Evolutionary conservation across 30 jellyfish, hydroid and myxozoan species (phyloP).

Genomic region (Rhopilema esculentum): DNA sequence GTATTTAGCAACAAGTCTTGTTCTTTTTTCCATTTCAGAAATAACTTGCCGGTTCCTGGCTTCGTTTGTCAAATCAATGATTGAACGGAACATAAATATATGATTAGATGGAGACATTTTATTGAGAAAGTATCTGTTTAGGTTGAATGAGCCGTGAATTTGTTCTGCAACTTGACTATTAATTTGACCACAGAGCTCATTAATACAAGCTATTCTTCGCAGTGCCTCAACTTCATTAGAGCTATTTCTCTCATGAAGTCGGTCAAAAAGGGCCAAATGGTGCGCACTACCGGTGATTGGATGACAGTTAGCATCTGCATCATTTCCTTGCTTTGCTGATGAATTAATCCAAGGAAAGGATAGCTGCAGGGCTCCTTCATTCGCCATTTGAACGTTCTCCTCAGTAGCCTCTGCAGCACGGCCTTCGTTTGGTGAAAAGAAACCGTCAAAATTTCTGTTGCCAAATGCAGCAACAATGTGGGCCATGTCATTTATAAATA

Average conservation of each 20-base stretch:
- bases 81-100: slow-evolving; percentile 43
- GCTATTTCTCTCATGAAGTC: slow-evolving; percentile 46
- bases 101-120: slow-evolving; percentile 38
- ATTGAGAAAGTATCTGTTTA: slow-evolving; percentile 29
- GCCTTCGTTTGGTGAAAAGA: slow-evolving; percentile 58
- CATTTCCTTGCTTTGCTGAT: neutral
- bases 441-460: slow-evolving; percentile 1
- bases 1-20: neutral
- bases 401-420: slow-evolving; percentile 42
- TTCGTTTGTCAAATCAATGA: slow-evolving; percentile 45
- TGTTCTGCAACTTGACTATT: slow-evolving; percentile 72
- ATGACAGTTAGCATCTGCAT: slow-evolving; percentile 16
- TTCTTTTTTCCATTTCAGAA: neutral
- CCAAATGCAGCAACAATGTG: slow-evolving; percentile 63
- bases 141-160: slow-evolving; percentile 37
- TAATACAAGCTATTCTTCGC: slow-evolving; percentile 46
- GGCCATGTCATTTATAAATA: slow-evolving; percentile 39
- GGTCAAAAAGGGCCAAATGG: slow-evolving; percentile 59
- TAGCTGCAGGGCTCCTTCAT: slow-evolving; percentile 12
- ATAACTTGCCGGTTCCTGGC: slow-evolving; percentile 2
- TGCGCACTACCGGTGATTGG: slow-evolving; percentile 52
- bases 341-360: slow-evolving; percentile 57
- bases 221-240: slow-evolving; percentile 39
- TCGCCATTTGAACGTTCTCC: slow-evolving; percentile 37
- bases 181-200: slow-evolving; percentile 47